Evolutionary conservation across 2,888 invertebrate genomes (phyloP), one percentile per base, ranked within the genome.

Genomic region (Phoronis australis): DNA sequence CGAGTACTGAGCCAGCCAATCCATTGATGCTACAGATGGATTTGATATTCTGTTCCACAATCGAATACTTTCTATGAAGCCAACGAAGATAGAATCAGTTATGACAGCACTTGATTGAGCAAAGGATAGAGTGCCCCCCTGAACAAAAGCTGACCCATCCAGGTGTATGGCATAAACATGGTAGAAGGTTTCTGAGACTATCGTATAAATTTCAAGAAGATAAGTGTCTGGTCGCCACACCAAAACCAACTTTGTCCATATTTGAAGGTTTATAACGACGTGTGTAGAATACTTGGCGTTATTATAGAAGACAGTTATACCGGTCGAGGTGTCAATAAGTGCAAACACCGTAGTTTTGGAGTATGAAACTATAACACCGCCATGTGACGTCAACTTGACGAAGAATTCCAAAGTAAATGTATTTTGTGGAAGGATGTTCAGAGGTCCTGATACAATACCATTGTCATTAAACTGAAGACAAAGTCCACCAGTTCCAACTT

Each of bases 31-130:
- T n/a, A 66, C 50, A 1, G 60, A 54, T 41, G 65, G 65, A 31
- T 59, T 66, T 38, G 58, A 56, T 12, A 61, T 61, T 24, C 65
- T 42, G 5, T 53, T 52, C 66, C 66, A 66, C 20, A 66, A 51
- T 24, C 65, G 52, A 3, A 65, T 50, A 45, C 65, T 65, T 50
- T 65, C 65, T 31, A 66, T 55, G 23, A 55, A 55, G 2, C 64
- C 65, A 20, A n/a, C 39, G 37, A 61, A 62, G 22, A 49, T 50
- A n/a, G 57, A 56, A 5, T 53, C 42, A 15, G 23, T 42, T 6
- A 60, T 52, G 15, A 52, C 58, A 38, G 57, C 50, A 3, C 57
- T 52, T 22, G 57, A 25, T n/a, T 57, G 50, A 9, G 64, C 66
- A 18, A 66, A 42, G 5, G 59, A 51, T 4, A 65, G 39, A 5